Percentiles rank a stretch among this genome's conserved stretches.
Evolutionary conservation across 2,797 vertebrate species (phyloP).

Genomic region (Alectoris magna): DNA sequence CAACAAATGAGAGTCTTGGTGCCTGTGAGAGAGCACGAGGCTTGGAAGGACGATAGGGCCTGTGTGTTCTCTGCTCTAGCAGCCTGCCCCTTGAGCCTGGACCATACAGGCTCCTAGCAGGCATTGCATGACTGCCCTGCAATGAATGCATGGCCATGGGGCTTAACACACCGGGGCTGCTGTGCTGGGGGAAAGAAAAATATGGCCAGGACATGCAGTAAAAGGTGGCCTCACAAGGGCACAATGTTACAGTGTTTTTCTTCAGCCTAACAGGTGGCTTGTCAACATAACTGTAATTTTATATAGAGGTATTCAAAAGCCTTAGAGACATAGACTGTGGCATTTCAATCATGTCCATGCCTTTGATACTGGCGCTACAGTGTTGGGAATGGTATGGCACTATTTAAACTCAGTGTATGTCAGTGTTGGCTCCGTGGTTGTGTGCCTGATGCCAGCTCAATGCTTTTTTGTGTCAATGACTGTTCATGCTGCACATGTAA

Average conservation of each 20-base stretch:
- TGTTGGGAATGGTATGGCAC: slow-evolving; percentile 46
- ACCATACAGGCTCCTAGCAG: neutral
- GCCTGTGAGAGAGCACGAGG: rapidly evolving
- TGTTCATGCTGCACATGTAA: neutral
- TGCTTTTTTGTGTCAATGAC: slow-evolving; percentile 6
- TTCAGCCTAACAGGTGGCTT: slow-evolving; percentile 79
- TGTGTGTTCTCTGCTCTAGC: rapidly evolving
- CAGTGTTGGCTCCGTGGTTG: slow-evolving; percentile 2
- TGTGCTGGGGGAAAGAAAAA: neutral
- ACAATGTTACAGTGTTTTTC: slow-evolving; percentile 68
- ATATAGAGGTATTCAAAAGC: slow-evolving; percentile 79
- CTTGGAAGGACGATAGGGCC: rapidly evolving
- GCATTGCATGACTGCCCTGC: neutral
- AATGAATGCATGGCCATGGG: rapidly evolving
- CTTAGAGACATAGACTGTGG: slow-evolving; percentile 73
- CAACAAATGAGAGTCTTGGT: rapidly evolving
- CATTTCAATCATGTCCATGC: slow-evolving; percentile 72
- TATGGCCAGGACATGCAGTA: slow-evolving; percentile 6
- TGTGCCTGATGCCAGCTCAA: slow-evolving; percentile 30
- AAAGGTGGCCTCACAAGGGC: slow-evolving; percentile 71
- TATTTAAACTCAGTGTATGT: slow-evolving; percentile 56
- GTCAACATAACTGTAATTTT: slow-evolving; percentile 81
- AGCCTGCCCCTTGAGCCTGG: rapidly evolving
- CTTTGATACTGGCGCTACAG: slow-evolving; percentile 75
- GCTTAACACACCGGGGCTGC: neutral